Base-by-base conservation (phyloP, 2,113 vertebrate genomes). In the Mystacornis crossleyi region DNA sequence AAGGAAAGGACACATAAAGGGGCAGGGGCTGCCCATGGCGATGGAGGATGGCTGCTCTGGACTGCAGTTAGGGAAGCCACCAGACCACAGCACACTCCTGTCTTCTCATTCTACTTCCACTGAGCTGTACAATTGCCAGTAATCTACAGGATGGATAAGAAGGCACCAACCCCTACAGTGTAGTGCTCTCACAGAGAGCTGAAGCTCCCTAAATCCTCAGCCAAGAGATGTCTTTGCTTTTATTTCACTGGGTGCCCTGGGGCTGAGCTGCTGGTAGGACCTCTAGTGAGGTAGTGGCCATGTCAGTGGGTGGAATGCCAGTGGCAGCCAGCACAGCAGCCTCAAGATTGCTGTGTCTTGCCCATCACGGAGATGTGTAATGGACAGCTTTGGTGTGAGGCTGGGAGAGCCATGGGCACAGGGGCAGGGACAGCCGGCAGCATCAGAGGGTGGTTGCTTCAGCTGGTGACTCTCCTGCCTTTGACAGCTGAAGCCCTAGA, bases 71-170 rank as follows among this genome's bases (percentile, higher is more conserved):
- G 19, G 24, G 42, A 80, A 73, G 42, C 11, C 9, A 60, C 6
- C 6, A 53, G 21, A 45, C 2, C 5, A 12, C 1, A 3, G 7
- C 8, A 42, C 4, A 18, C 5, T n/a, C 34, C 31, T 73, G 23
- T 38, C 34, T 17, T 26, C 33, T 45, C 50, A 20, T 18, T 64
- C 43, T 31, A 53, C 69, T 64, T 50, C 14, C 55, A 21, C 5
- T 38, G 53, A 45, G 40, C 19, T 34, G 14, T 19, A n/a, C 31
- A 18, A 7, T 2, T n/a, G 11, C 18, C 17, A 50, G 4, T 10
- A 67, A 42, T 13, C 29, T 40, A 38, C 18, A 55, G 33, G 29
- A 62, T 6, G 53, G 25, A 16, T 38, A 74, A 79, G 36, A 29
- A 13, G 10, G 10, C 38, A 70, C 8, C 18, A 40, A 17, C 1